Base-by-base conservation (phyloP, 2,113 vertebrate genomes). In the Cyphomyrus plagiostoma region DNA sequence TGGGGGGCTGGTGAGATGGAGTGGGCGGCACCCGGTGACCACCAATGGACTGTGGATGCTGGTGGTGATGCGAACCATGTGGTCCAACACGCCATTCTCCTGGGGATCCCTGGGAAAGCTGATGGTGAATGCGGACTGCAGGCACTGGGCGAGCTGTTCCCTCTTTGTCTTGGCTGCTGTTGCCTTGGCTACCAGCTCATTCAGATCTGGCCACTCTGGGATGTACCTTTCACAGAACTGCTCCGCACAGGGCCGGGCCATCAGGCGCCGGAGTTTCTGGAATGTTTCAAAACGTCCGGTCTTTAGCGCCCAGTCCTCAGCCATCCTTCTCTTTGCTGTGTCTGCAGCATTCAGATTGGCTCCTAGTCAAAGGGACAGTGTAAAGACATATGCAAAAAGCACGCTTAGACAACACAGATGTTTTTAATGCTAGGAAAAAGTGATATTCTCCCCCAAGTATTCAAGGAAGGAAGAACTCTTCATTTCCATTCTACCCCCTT, bases 11-110 rank as follows among this genome's bases (percentile, higher is more conserved):
- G 95, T 94, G 0, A 97, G 97, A 91, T 97, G 97, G 21, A 98
- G 0, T 0, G 97, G 97, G 23, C 91, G 96, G 90, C 97, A 98
- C 80, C 96, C 97, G 0, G 95, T 98, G 92, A 92, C 93, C 88
- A 98, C 93, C 0, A 98, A 96, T 0, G 97, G 97, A 91, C 97
- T 97, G 93, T 94, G 94, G 0, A 98, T 87, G 86, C 97, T 93
- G 23, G 97, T 98, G 52, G 97, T 98, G 89, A 97, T 94, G 80
- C 95, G 96, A 90, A 98, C 98, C 94, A 98, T 95, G 93, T 98
- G 97, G 93, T 98, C 97, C 93, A 98, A 74, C 84, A 97, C 96
- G 0, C 97, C 97, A 0, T 97, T 95, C 23, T 97, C 95, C 92
- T 95, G 62, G 0, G 96, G 95, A 42, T 97, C 92, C 0, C 13